These are phyloP conservation scores for Grantiella picta DNA, from an alignment of 2,113 vertebrate species.

Conservation along the genomic window DNA sequence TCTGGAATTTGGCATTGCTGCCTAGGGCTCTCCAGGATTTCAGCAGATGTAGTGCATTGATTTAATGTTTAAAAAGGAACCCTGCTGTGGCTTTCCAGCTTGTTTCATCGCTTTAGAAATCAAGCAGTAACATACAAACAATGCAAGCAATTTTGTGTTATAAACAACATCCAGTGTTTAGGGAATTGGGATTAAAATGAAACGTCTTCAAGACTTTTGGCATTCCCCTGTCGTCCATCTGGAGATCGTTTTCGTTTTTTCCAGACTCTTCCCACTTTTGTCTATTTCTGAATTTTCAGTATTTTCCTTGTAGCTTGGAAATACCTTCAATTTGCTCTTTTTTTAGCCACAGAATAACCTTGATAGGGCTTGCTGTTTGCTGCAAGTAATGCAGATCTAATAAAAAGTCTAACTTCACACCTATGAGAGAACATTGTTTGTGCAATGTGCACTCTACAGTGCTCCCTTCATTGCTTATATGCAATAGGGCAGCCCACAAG, in stretches of 20 bases:
- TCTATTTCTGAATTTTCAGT: not conserved
- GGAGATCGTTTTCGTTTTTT: conserved; percentile 6
- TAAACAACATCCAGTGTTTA: conserved; percentile 64
- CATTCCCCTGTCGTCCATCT: conserved; percentile 48
- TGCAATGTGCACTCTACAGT: not conserved
- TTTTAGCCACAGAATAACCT: not conserved
- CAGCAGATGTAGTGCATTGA: conserved; percentile 61
- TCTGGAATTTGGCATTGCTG: conserved; percentile 56
- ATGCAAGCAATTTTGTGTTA: conserved; percentile 56
- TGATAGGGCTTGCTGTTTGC: not conserved
- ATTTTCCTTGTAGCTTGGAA: not conserved
- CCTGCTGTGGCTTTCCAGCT: conserved; percentile 65
- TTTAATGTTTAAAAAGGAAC: conserved; percentile 56
- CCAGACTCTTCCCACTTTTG: conserved; percentile 21
- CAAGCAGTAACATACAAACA: conserved; percentile 59
- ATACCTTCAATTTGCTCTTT: not conserved
- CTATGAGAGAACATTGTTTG: not conserved
- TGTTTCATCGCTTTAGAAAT: conserved; percentile 55
- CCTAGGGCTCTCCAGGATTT: conserved; percentile 58
- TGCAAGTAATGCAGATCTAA: not conserved
- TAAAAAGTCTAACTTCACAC: not conserved
- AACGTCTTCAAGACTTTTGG: conserved; percentile 43
- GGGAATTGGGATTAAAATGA: conserved; percentile 61
- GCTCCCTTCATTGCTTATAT: not conserved
- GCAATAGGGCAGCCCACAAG: not conserved